phyloP scores from a whole-genome alignment of 2,888 invertebrate species.

The Yponomeuta evonymella region DNA sequence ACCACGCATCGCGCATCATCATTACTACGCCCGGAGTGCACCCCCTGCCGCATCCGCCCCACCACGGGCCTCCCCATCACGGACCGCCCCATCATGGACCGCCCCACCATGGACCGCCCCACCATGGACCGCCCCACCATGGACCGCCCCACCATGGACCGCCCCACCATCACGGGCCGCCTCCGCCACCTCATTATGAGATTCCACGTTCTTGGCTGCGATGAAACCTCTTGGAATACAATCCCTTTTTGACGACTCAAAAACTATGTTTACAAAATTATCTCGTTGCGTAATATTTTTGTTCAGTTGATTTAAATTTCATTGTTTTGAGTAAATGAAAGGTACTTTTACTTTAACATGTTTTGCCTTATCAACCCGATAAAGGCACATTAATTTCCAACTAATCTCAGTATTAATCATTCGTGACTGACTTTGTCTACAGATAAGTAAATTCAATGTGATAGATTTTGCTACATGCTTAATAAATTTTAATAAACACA shows the following conservation, averaged over 20 bases:
- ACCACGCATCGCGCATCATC: slow-evolving; percentile 25
- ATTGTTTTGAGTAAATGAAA: too few relatives aligned
- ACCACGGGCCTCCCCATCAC: slow-evolving; percentile 14
- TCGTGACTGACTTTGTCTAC: too few relatives aligned
- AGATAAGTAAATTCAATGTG: not conserved
- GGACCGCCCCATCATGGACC: not conserved
- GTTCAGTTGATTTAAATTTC: too few relatives aligned
- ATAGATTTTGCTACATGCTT: not conserved
- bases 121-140: slow-evolving; percentile 4
- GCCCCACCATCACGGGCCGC: slow-evolving; percentile 27
- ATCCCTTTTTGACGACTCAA: not conserved
- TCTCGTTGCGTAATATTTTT: too few relatives aligned
- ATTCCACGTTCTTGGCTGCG: not conserved
- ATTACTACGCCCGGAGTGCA: slow-evolving; percentile 19
- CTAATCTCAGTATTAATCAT: too few relatives aligned
- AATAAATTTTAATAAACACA: slow-evolving; percentile 5
- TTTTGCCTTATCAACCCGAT: too few relatives aligned
- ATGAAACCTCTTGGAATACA: not conserved
- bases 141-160: slow-evolving; percentile 23
- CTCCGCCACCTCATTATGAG: slow-evolving; percentile 12
- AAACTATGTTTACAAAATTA: not conserved
- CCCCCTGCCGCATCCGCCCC: not conserved
- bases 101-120: not conserved
- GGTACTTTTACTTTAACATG: too few relatives aligned
- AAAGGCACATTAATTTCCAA: too few relatives aligned